phyloP scores from a whole-genome alignment of 2,113 vertebrate genomes.

The Galeopterus variegatus region DNA sequence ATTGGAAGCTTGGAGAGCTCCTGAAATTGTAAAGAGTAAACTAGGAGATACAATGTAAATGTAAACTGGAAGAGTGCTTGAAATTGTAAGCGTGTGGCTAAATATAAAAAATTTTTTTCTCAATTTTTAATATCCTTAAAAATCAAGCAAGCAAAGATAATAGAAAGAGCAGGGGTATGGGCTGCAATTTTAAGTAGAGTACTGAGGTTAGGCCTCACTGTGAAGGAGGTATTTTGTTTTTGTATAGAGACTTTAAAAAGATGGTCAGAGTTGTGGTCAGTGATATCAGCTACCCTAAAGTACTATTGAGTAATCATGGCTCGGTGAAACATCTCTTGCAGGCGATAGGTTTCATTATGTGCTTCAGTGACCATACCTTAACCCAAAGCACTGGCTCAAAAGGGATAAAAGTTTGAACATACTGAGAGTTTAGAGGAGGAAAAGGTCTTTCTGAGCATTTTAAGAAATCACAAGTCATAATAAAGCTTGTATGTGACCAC shows the following conservation, averaged over 20 bases:
- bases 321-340: neutral
- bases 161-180: neutral
- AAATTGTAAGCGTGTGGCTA: neutral
- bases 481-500: neutral
- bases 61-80: neutral
- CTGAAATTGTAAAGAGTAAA: neutral
- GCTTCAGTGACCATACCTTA: neutral
- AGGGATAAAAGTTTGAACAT: neutral
- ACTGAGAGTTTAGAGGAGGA: neutral
- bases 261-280: neutral
- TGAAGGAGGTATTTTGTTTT: neutral
- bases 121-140: slow-evolving; percentile 9
- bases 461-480: neutral
- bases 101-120: slow-evolving; percentile 1
- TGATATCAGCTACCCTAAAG: neutral
- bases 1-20: neutral
- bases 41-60: neutral
- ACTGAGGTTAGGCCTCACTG: neutral
- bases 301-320: neutral
- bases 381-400: neutral
- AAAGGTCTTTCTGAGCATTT: neutral
- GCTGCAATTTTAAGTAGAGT: neutral
- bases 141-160: slow-evolving; percentile 12
- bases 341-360: neutral
- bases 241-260: neutral